Base-by-base conservation (phyloP, 2,888 invertebrate genomes). In the Eurytoma adleriae region DNA sequence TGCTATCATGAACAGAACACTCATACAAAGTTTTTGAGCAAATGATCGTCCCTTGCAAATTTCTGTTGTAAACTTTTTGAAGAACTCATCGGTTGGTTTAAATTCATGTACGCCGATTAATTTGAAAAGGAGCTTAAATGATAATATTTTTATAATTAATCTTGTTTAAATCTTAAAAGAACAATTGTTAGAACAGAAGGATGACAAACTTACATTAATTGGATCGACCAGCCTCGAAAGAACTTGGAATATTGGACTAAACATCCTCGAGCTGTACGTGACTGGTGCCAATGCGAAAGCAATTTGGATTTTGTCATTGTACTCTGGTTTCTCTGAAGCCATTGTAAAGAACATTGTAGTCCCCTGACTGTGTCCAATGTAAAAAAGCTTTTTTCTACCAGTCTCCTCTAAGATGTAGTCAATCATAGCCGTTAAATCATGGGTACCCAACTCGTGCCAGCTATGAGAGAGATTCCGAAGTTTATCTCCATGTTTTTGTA, bases 1-100 rank as follows among this genome's bases (percentile, higher is more conserved):
- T 12, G 92, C 92, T 3, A 96, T 84, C 7, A 96, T 89, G 88
- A 95, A 95, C n/a, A 95, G 86, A 0, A 94, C 89, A 86, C 94
- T 95, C 66, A 92, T 92, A 89, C 96, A 96, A 10, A 95, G 85
- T 7, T 91, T 92, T 83, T 92, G 94, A 74, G 92, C 92, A 5
- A 91, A 80, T 1, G 92, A 92, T 48, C 92, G 92, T 84, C 93
- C 93, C 80, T 91, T 91, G 85, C 95, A 95, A 3, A 93, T 82
- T 0, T 91, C 80, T 78, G 92, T 89, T 3, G 91, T 89, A n/a
- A 95, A 91, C 10, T 90, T 91, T 72, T 82, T 84, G 16, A 84
- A 69, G 12, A 86, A 82, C 14, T 50, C 68, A n/a, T 72, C 91
- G 82, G 92, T 93, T 0, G 95, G 95, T 82, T 95, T 83, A 83